Evolutionary conservation across 2,113 vertebrate species (phyloP).

Genomic region (Pseudopipra pipra): DNA sequence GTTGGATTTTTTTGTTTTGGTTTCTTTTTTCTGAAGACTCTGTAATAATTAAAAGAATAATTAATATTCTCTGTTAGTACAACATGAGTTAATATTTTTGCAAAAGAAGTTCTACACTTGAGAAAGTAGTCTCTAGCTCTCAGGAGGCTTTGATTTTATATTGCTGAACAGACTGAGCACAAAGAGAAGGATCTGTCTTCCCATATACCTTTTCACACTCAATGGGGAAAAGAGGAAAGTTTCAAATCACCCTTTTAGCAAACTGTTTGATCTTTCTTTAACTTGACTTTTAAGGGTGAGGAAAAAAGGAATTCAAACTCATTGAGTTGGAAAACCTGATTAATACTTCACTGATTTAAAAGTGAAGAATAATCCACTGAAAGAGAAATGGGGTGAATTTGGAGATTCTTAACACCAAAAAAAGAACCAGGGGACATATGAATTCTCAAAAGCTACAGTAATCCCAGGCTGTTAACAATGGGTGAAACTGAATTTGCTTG

Average conservation of each 20-base stretch:
- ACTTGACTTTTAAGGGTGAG: background rate
- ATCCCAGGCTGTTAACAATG: background rate
- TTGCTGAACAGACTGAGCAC: background rate
- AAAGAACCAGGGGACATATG: background rate
- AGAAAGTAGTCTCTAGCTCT: background rate
- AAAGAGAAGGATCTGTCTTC: background rate
- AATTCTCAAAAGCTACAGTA: background rate
- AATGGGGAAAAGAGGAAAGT: background rate
- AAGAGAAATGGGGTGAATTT: background rate
- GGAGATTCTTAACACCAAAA: background rate
- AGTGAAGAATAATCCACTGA: slow-evolving; percentile 3
- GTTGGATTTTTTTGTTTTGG: rapidly evolving
- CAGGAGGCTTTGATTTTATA: background rate
- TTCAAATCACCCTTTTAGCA: background rate
- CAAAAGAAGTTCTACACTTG: background rate
- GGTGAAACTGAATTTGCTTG: background rate
- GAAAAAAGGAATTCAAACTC: slow-evolving; percentile 2
- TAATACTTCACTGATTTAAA: slow-evolving; percentile 13
- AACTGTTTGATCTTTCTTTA: background rate
- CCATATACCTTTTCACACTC: background rate
- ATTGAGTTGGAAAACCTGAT: slow-evolving; percentile 30
- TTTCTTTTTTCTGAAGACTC: background rate
- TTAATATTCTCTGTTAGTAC: background rate
- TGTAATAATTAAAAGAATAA: background rate
- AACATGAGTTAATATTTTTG: background rate